Percentiles rank a stretch among this genome's conserved stretches.
phyloP scores from a whole-genome alignment of 2,797 vertebrate genomes.

The Dryobates pubescens region DNA sequence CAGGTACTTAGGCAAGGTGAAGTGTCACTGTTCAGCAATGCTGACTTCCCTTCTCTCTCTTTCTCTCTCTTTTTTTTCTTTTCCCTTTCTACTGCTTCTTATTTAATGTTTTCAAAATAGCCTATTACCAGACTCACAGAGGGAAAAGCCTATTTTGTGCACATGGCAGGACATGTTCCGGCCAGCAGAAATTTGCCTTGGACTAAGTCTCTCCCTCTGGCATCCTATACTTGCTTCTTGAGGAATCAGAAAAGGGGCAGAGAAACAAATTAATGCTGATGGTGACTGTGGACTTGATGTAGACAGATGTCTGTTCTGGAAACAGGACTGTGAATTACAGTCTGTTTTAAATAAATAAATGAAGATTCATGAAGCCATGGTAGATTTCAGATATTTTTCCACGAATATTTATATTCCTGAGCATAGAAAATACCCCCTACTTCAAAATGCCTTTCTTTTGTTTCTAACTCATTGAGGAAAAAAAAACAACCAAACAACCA shows the following conservation, averaged over 20 bases:
- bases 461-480: not conserved
- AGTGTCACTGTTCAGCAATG: not conserved
- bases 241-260: not conserved
- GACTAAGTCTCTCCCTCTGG: not conserved
- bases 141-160: not conserved
- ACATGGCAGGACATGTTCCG: not conserved
- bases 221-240: not conserved
- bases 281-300: not conserved
- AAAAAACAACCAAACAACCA: not conserved
- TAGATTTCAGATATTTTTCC: not conserved
- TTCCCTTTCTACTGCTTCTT: not conserved
- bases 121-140: not conserved
- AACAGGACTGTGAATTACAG: not conserved
- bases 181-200: not conserved
- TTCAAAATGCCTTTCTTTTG: not conserved
- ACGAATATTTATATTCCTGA: not conserved
- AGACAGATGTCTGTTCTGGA: slow-evolving; percentile 10
- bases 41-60: not conserved
- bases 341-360: not conserved
- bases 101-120: slow-evolving; percentile 14
- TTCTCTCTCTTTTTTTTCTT: not conserved
- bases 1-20: not conserved
- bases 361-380: not conserved
- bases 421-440: not conserved
- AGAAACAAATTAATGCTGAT: not conserved